Conservation (phyloP, 2,888 invertebrate genomes). For the Macaria notata region DNA sequence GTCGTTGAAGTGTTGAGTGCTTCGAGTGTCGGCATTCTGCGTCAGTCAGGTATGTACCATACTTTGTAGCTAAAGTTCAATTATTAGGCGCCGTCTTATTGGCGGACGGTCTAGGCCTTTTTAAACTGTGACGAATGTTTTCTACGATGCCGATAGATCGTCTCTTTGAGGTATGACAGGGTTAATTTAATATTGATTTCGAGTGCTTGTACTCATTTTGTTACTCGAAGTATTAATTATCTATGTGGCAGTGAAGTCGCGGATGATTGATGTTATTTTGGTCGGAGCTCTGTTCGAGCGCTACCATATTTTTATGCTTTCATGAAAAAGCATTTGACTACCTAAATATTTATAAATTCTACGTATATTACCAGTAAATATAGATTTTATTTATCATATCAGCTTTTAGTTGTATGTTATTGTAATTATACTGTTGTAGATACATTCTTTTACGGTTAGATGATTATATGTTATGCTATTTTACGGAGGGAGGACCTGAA, state of each 20-base stretch:
- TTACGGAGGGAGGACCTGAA: constrained; percentile 63
- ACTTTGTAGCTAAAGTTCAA: constrained; percentile 44
- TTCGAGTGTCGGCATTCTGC: constrained; percentile 57
- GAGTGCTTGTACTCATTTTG: constrained; percentile 36
- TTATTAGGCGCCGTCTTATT: constrained; percentile 31
- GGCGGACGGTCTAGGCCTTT: constrained; percentile 28
- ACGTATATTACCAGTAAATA: constrained; percentile 66
- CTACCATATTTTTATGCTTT: constrained; percentile 33
- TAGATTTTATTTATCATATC: constrained; percentile 77
- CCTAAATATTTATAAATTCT: constrained; percentile 58
- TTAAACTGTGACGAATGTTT: constrained; percentile 26
- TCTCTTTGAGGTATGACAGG: constrained; percentile 60
- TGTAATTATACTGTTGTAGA: constrained; percentile 57
- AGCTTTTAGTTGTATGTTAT: constrained; percentile 66
- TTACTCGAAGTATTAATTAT: constrained; percentile 46
- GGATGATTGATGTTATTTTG: constrained; percentile 40
- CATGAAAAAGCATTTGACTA: constrained; percentile 58
- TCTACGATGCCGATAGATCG: constrained; percentile 36
- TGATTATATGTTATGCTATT: constrained; percentile 40
- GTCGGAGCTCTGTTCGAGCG: constrained; percentile 36
- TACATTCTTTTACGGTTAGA: constrained; percentile 51
- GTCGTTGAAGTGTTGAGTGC: constrained; percentile 69
- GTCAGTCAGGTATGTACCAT: constrained; percentile 69
- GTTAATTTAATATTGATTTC: constrained; percentile 59
- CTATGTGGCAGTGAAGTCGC: constrained; percentile 46